A percentile compares a stretch with the other conserved stretches of the same genome.
Conservation (phyloP, 2,113 vertebrate genomes). For the Serinus canaria region DNA sequence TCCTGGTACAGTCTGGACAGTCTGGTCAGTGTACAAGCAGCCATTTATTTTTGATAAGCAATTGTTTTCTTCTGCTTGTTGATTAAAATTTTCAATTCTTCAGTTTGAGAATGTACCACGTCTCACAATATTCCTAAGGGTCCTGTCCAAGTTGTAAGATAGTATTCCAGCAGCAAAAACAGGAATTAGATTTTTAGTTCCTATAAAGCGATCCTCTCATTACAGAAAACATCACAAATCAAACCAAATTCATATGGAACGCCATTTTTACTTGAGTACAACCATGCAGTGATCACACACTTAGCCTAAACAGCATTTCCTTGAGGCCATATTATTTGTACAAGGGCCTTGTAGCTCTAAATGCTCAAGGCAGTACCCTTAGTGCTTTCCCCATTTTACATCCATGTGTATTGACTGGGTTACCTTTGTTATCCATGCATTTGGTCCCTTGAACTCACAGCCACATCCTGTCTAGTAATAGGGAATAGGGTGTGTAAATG, state of each 20-base stretch:
- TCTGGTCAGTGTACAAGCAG: not conserved
- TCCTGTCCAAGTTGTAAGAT: not conserved
- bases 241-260: not conserved
- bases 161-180: not conserved
- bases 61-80: not conserved
- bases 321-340: not conserved
- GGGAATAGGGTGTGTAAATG: not conserved
- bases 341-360: not conserved
- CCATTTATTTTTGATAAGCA: not conserved
- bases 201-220: not conserved
- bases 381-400: not conserved
- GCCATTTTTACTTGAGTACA: not conserved
- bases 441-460: not conserved
- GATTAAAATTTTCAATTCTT: not conserved
- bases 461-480: not conserved
- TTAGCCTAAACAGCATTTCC: not conserved
- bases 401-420: accelerated
- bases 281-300: not conserved
- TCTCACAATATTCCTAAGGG: not conserved
- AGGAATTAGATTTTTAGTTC: not conserved
- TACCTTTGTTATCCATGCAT: not conserved
- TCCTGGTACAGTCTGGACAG: not conserved
- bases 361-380: not conserved
- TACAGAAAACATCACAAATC: not conserved
- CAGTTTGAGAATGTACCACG: not conserved